These are phyloP conservation scores for Menidia beryllina DNA, from an alignment of 2,113 vertebrate genomes.

Conservation along the genomic window DNA sequence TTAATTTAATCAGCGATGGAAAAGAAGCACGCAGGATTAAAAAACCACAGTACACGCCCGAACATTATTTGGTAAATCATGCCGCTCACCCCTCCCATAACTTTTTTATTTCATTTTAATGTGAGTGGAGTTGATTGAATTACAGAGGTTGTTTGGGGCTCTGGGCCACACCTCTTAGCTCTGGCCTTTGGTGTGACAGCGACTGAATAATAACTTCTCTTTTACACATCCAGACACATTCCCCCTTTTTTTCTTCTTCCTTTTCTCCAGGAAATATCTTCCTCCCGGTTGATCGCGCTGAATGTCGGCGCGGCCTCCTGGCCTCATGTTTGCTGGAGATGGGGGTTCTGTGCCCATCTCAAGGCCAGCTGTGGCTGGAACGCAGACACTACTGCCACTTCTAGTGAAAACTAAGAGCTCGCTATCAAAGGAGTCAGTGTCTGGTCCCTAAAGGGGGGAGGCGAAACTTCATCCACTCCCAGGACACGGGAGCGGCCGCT, in stretches of 20 bases:
- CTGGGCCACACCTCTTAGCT: background rate
- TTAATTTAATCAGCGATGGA: conserved; percentile 74
- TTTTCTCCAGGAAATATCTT: background rate
- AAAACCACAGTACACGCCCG: conserved; percentile 47
- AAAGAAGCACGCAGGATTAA: conserved; percentile 52
- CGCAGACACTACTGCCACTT: conserved; percentile 50
- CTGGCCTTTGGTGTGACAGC: background rate
- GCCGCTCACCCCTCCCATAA: background rate
- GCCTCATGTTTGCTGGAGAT: conserved; percentile 70
- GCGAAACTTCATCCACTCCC: conserved; percentile 65
- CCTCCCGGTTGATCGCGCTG: conserved; percentile 19
- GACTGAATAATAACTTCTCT: background rate
- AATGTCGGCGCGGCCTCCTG: conserved; percentile 19
- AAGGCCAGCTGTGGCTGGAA: conserved; percentile 71
- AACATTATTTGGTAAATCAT: conserved; percentile 19
- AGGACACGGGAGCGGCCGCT: conserved; percentile 59
- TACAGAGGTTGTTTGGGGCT: background rate
- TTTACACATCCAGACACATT: too few species aligned
- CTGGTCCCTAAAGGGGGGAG: conserved; percentile 52
- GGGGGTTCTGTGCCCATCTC: conserved; percentile 55
- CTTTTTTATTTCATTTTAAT: conserved; percentile 15
- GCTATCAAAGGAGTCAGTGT: conserved; percentile 71
- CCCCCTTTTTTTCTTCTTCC: background rate
- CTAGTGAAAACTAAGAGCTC: conserved; percentile 52
- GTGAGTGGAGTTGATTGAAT: background rate